These are phyloP conservation scores for Temnopleurus reevesii DNA, from an alignment of 53 echinoderm and acorn worm genomes.

Conservation along the genomic window DNA sequence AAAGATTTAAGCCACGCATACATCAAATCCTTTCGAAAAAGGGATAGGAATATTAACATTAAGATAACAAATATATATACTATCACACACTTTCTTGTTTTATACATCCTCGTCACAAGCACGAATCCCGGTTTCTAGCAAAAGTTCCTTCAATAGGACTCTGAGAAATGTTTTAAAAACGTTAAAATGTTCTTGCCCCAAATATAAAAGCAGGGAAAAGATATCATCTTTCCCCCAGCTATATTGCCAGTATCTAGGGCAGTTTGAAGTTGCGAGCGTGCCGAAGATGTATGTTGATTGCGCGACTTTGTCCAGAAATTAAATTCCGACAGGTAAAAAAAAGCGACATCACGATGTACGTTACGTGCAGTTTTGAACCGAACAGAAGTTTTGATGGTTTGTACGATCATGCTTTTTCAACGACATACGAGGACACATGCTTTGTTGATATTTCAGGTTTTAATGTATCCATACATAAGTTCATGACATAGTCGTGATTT, in stretches of 20 bases:
- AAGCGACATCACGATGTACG: too few relatives aligned
- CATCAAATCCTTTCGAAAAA: not conserved
- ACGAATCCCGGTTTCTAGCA: not conserved
- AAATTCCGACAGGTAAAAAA: too few relatives aligned
- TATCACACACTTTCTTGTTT: conserved; percentile 38
- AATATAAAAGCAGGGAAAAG: not conserved
- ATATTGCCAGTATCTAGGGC: conserved; percentile 15
- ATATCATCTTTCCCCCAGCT: not conserved
- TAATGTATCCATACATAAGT: too few relatives aligned
- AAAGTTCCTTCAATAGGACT: not conserved
- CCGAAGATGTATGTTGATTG: too few relatives aligned
- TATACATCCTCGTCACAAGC: not conserved
- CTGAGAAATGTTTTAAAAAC: not conserved
- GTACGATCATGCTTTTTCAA: too few relatives aligned
- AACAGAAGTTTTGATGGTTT: too few relatives aligned
- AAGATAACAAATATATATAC: not conserved
- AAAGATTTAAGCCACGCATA: too few relatives aligned
- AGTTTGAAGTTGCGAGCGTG: not conserved
- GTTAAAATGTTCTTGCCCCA: not conserved
- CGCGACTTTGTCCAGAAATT: too few relatives aligned
- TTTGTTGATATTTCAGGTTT: too few relatives aligned
- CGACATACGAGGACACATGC: too few relatives aligned
- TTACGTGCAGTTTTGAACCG: too few relatives aligned
- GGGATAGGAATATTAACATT: not conserved
- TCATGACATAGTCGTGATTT: too few relatives aligned